Evolutionary conservation across 2,797 vertebrate species (phyloP).

Genomic region (Threskiornis aethiopicus): DNA sequence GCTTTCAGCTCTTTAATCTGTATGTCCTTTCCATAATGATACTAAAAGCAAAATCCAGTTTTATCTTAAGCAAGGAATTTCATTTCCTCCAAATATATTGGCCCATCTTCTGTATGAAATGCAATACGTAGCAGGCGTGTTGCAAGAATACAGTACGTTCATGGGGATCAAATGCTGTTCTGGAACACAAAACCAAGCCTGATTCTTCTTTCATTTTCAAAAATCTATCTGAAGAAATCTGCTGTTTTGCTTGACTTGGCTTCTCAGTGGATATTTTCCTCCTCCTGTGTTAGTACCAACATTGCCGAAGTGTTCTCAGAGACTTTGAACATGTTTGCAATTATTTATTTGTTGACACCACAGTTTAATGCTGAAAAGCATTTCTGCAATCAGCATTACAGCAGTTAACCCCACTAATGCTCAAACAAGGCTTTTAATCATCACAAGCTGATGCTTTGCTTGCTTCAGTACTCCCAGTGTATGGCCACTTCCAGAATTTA

Average conservation of each 20-base stretch:
- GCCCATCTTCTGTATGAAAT: background rate
- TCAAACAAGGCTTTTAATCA: background rate
- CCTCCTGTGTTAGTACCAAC: background rate
- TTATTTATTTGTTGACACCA: background rate
- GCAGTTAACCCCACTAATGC: background rate
- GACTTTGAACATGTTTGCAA: background rate
- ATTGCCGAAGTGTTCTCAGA: background rate
- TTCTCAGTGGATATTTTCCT: background rate
- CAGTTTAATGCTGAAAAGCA: background rate
- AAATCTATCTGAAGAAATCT: background rate
- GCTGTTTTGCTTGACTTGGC: background rate
- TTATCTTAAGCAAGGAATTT: background rate
- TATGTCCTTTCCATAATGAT: background rate
- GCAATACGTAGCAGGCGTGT: background rate
- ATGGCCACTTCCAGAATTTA: background rate
- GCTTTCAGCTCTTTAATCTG: background rate
- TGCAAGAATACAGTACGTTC: background rate
- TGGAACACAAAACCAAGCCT: background rate
- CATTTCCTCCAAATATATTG: background rate
- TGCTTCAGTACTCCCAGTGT: background rate
- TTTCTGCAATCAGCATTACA: background rate
- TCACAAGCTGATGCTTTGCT: background rate
- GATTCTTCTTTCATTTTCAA: background rate
- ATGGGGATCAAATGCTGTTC: background rate
- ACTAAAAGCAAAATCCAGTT: background rate